Percentiles rank a stretch among this genome's conserved stretches.
Conservation (phyloP, 2,888 invertebrate genomes). For the Alviniconcha strummeri region DNA sequence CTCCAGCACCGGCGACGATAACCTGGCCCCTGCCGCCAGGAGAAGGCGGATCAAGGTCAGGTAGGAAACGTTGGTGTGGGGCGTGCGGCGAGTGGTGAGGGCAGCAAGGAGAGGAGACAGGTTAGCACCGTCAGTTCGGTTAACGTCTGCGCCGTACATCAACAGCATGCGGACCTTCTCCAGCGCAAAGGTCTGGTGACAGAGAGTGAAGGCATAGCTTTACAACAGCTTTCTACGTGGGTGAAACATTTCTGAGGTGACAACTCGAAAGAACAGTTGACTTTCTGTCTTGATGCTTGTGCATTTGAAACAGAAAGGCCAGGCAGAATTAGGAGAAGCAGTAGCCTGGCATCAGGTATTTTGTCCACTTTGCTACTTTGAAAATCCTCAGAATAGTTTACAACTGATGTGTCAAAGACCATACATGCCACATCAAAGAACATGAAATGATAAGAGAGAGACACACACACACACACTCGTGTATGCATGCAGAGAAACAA, state of each 20-base stretch:
- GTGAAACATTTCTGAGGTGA: too few relatives aligned
- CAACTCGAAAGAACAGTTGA: not conserved
- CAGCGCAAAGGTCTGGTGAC: conserved; percentile 17
- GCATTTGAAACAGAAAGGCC: too few relatives aligned
- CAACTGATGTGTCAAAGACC: too few relatives aligned
- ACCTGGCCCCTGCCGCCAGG: conserved; percentile 37
- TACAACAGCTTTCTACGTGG: too few relatives aligned
- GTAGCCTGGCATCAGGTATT: too few relatives aligned
- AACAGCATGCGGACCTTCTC: conserved; percentile 40
- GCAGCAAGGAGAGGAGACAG: conserved; percentile 36
- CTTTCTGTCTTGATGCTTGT: not conserved
- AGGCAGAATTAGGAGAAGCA: too few relatives aligned
- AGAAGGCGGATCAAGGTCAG: conserved; percentile 31
- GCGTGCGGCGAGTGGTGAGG: conserved; percentile 23
- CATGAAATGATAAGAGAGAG: not conserved
- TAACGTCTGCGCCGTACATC: conserved; percentile 35
- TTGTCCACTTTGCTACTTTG: too few relatives aligned
- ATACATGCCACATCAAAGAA: too few relatives aligned
- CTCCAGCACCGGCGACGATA: not conserved
- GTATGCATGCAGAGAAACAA: not conserved
- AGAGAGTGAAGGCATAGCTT: not conserved
- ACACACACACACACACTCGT: not conserved
- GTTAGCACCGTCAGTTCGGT: conserved; percentile 29
- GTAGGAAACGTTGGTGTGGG: not conserved
- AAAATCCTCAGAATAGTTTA: too few relatives aligned